Conservation (phyloP, 2,797 vertebrate species). For the Gymnodraco acuticeps region DNA sequence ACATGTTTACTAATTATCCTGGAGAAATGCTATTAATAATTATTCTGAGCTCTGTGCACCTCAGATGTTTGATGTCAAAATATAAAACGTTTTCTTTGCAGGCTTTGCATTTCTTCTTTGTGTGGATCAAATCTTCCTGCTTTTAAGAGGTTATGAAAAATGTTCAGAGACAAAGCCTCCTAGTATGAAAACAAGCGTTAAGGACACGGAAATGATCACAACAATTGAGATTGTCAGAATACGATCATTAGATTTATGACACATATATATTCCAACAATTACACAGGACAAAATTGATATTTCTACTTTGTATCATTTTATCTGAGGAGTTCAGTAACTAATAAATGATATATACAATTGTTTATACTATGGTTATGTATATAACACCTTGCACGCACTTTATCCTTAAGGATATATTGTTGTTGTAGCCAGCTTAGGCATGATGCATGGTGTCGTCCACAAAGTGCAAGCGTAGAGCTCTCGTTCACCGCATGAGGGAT, state of each 20-base stretch:
- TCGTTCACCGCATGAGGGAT: constrained; percentile 42
- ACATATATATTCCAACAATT: neutral
- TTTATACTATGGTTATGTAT: too few relatives aligned
- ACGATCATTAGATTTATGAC: neutral
- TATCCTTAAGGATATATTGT: neutral
- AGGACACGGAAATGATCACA: neutral
- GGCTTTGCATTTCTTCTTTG: neutral
- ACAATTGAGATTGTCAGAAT: neutral
- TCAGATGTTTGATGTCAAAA: neutral
- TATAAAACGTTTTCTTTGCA: neutral
- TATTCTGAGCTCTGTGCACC: neutral
- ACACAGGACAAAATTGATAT: neutral
- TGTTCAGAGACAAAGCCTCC: constrained; percentile 3
- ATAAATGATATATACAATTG: too few relatives aligned
- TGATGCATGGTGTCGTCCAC: neutral
- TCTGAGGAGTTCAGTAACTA: neutral
- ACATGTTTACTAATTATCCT: neutral
- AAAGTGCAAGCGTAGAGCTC: constrained; percentile 31
- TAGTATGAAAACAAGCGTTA: neutral
- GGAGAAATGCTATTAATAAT: neutral
- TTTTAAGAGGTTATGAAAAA: constrained; percentile 22
- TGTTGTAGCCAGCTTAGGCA: neutral
- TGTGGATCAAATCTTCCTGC: neutral
- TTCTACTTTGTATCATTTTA: neutral
- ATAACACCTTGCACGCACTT: neutral